Conservation (phyloP, 2,888 invertebrate species). For the Cantharis rustica region DNA sequence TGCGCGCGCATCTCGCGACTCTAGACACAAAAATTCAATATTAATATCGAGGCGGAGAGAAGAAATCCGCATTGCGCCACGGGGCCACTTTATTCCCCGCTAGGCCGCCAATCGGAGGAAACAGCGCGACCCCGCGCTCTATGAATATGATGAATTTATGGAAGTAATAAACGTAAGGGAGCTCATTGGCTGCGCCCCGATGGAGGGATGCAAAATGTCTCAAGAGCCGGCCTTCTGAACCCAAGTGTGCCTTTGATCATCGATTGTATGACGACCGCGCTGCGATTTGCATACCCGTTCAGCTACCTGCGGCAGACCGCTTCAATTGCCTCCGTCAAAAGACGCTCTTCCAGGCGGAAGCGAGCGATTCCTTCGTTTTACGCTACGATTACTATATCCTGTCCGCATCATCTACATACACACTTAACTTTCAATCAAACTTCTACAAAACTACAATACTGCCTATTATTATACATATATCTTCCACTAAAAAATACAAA, state of each 20-base stretch:
- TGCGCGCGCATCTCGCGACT: constrained; percentile 54
- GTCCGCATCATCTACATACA: constrained; percentile 46
- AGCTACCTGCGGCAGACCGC: constrained; percentile 42
- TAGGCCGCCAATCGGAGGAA: constrained; percentile 59
- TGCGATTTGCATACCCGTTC: constrained; percentile 40
- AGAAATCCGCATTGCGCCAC: constrained; percentile 63
- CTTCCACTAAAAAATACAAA: too few relatives aligned
- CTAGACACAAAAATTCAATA: constrained; percentile 78
- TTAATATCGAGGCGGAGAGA: constrained; percentile 76
- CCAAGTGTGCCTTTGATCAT: constrained; percentile 36
- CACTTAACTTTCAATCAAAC: constrained; percentile 14
- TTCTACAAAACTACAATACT: not conserved
- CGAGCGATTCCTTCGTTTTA: constrained; percentile 45
- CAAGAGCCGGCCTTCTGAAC: constrained; percentile 40
- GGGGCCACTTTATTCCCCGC: constrained; percentile 54
- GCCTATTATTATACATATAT: too few relatives aligned
- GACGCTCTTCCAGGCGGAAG: constrained; percentile 41
- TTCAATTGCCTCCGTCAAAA: constrained; percentile 43
- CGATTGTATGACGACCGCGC: constrained; percentile 35
- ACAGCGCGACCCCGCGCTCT: constrained; percentile 49
- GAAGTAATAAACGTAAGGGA: constrained; percentile 76
- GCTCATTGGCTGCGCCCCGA: constrained; percentile 67
- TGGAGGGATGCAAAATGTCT: constrained; percentile 56
- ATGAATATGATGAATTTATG: constrained; percentile 70
- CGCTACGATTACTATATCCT: constrained; percentile 39